These are phyloP conservation scores for Drosophila chauvacae DNA, from an alignment of 1,140 invertebrate genomes.

Conservation along the genomic window DNA sequence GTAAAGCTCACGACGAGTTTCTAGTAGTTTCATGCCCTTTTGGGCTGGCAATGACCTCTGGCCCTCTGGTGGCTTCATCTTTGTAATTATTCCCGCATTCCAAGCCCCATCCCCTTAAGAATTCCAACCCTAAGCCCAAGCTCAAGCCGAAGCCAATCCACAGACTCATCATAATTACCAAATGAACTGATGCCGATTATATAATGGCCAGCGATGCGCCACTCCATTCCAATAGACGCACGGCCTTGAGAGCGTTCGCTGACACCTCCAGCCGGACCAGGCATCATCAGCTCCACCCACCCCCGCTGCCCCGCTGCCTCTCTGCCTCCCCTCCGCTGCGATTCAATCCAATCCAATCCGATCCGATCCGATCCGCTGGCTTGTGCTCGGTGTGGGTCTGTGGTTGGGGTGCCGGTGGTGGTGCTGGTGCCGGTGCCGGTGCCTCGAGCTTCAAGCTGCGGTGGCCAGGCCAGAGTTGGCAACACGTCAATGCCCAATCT, in stretches of 20 bases:
- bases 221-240: slow-evolving; percentile 44
- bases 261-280: slow-evolving; percentile 51
- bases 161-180: slow-evolving; percentile 58
- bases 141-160: neutral
- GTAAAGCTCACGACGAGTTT: neutral
- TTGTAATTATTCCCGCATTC: slow-evolving; percentile 20
- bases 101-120: neutral
- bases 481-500: slow-evolving; percentile 52
- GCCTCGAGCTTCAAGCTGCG: slow-evolving; percentile 6
- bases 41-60: slow-evolving; percentile 54
- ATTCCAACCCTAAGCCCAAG: neutral
- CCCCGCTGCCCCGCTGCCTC: neutral
- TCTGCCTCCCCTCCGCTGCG: neutral
- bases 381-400: slow-evolving; percentile 1
- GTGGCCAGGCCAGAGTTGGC: slow-evolving; percentile 44
- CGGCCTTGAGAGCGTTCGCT: slow-evolving; percentile 74
- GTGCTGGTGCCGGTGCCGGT: neutral
- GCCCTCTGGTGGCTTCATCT: neutral
- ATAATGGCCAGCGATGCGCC: slow-evolving; percentile 73
- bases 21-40: neutral
- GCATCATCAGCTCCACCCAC: slow-evolving; percentile 25
- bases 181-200: slow-evolving; percentile 70
- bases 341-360: slow-evolving; percentile 6
- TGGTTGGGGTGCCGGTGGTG: neutral
- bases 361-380: slow-evolving; percentile 14